A percentile compares a stretch with the other conserved stretches of the same genome.
These are phyloP conservation scores for Popillia japonica DNA, from an alignment of 1,140 invertebrate genomes.

Conservation along the genomic window DNA sequence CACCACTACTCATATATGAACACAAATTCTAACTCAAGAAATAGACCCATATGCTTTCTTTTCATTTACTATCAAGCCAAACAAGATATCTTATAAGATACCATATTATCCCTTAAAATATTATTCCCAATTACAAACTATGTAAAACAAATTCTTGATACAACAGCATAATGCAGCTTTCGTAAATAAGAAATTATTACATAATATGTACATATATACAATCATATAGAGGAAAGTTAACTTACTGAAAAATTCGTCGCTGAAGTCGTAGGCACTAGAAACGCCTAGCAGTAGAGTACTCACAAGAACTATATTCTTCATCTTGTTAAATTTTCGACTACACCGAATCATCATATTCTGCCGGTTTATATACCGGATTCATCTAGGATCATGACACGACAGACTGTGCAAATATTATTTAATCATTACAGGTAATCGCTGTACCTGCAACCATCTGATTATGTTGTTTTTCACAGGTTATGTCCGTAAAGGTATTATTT, in stretches of 20 bases:
- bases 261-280: conserved; percentile 15
- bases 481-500: neutral
- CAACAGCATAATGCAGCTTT: too few relatives aligned
- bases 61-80: too few relatives aligned
- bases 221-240: neutral
- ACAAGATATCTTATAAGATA: too few relatives aligned
- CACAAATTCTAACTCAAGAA: too few relatives aligned
- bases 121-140: too few relatives aligned
- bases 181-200: too few relatives aligned
- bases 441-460: neutral
- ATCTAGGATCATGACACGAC: conserved; percentile 11
- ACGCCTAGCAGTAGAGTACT: neutral
- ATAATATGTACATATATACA: neutral
- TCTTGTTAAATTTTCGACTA: conserved; percentile 7
- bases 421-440: conserved; percentile 14
- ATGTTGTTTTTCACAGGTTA: neutral
- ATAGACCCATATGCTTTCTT: too few relatives aligned
- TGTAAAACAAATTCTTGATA: too few relatives aligned
- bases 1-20: too few relatives aligned
- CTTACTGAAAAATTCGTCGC: conserved; percentile 34
- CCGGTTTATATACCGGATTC: conserved; percentile 16
- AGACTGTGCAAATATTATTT: conserved; percentile 26
- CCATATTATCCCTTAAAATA: too few relatives aligned
- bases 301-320: conserved; percentile 22
- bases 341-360: neutral